Percentiles rank a stretch among this genome's conserved stretches.
Evolutionary conservation across 2,888 invertebrate genomes (phyloP).

Genomic region (Macropis europaea): DNA sequence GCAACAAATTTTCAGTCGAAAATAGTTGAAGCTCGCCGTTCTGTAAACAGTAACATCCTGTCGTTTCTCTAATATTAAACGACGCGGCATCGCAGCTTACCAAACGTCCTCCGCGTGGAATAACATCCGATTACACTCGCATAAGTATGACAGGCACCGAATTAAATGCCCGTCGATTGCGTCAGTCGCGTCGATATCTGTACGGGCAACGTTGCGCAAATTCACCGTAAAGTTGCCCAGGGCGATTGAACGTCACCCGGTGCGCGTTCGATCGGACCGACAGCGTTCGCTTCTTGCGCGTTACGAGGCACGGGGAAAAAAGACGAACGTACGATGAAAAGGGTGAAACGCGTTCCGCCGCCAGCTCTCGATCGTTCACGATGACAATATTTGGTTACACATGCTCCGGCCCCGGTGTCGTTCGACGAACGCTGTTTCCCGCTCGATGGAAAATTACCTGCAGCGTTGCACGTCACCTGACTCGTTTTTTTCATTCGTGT

Average conservation of each 20-base stretch:
- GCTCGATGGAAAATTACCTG: conserved; percentile 53
- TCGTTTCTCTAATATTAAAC: neutral
- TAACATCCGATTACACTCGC: conserved; percentile 40
- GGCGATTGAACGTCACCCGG: conserved; percentile 43
- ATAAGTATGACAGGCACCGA: conserved; percentile 38
- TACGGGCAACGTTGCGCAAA: conserved; percentile 22
- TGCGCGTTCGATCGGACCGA: conserved; percentile 33
- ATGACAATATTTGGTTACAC: conserved; percentile 54
- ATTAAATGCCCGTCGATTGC: conserved; percentile 42
- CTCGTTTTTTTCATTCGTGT: conserved; percentile 44
- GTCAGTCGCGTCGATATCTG: conserved; percentile 12
- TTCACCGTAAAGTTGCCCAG: conserved; percentile 36
- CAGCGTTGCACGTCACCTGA: conserved; percentile 45
- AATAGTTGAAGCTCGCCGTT: too few relatives aligned
- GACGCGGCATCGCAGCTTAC: neutral
- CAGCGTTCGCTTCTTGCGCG: conserved; percentile 36
- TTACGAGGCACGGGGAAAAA: conserved; percentile 29
- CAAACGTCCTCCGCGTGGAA: neutral
- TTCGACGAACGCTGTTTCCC: conserved; percentile 30
- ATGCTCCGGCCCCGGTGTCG: conserved; percentile 25
- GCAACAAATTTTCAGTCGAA: too few relatives aligned
- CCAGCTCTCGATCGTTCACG: conserved; percentile 43
- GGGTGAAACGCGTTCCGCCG: conserved; percentile 32
- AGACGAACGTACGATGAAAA: conserved; percentile 44
- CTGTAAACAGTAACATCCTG: neutral